Conservation (phyloP, 2,797 vertebrate genomes). For the Manis javanica region DNA sequence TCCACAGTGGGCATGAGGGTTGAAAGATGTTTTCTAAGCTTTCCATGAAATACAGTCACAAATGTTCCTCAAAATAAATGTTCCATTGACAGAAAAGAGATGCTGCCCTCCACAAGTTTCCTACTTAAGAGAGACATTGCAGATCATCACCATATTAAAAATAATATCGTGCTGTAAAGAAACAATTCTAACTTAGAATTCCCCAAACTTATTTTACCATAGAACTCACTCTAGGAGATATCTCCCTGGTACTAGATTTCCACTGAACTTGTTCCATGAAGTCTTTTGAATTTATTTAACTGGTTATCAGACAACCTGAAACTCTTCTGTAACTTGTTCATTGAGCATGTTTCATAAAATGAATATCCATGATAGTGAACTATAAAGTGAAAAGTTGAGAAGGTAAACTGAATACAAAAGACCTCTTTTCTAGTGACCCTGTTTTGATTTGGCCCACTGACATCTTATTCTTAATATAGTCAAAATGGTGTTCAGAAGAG, state of each 20-base stretch:
- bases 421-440: neutral
- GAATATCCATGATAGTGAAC: neutral
- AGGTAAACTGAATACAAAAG: neutral
- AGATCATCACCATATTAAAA: neutral
- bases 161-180: neutral
- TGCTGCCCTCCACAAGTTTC: neutral
- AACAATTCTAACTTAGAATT: neutral
- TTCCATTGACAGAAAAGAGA: neutral
- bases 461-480: neutral
- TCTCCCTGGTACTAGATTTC: neutral
- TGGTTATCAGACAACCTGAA: neutral
- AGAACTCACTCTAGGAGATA: neutral
- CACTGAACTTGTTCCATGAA: neutral
- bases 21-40: neutral
- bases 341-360: neutral
- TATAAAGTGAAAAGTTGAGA: neutral
- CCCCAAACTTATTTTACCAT: neutral
- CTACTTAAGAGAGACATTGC: neutral
- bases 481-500: neutral
- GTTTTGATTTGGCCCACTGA: neutral
- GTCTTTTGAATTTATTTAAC: constrained; percentile 27
- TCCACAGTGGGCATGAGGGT: neutral
- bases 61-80: neutral
- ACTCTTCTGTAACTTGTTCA: neutral
- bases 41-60: neutral